Evolutionary conservation across 2,113 vertebrate species (phyloP).

Genomic region (Aldabrachelys gigantea): DNA sequence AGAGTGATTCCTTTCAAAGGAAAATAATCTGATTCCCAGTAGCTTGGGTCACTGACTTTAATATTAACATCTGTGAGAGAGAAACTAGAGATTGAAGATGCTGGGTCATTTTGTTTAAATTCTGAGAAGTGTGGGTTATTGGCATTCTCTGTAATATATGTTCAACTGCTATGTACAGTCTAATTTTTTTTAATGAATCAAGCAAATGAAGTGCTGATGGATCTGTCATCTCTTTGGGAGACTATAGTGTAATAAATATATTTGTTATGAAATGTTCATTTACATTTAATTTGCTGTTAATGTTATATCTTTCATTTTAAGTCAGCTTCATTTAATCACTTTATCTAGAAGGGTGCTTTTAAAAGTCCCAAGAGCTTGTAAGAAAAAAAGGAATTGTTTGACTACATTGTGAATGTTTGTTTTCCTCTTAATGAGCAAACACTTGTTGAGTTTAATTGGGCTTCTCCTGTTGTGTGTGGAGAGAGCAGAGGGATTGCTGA

Average conservation of each 20-base stretch:
- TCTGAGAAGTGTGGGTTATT: fast-evolving
- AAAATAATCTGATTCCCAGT: neutral
- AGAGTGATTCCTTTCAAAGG: neutral
- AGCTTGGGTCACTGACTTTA: neutral
- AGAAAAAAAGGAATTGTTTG: neutral
- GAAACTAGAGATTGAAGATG: neutral
- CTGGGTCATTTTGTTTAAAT: neutral
- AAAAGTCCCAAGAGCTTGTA: neutral
- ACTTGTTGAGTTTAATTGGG: neutral
- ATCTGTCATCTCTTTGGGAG: fast-evolving
- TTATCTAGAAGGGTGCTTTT: neutral
- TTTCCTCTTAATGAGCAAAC: neutral
- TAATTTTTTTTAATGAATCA: neutral
- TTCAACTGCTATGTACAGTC: neutral
- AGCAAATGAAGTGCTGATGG: neutral
- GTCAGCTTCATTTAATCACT: neutral
- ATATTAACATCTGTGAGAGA: neutral
- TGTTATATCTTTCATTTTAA: neutral
- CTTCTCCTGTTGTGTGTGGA: neutral
- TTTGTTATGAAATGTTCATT: neutral
- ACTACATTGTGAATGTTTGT: neutral
- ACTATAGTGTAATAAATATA: neutral
- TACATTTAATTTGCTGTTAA: neutral
- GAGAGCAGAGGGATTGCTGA: neutral
- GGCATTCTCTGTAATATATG: neutral